phyloP scores from a whole-genome alignment of 2,113 vertebrate species.

The Chelonoidis abingdonii region DNA sequence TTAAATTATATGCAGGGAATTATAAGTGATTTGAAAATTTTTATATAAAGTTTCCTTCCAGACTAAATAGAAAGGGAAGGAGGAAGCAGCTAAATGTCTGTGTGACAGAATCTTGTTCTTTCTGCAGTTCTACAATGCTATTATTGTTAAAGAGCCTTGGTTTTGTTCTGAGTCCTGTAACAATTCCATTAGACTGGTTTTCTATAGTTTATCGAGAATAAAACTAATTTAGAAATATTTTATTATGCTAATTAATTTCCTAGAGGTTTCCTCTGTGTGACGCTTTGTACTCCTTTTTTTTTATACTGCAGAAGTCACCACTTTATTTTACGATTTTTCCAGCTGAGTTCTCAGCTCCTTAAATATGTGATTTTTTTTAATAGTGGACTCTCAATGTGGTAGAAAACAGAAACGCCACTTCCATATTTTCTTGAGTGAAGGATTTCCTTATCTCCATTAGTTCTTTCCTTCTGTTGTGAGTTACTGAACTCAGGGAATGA shows the following conservation, averaged over 20 bases:
- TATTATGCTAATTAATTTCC: background rate
- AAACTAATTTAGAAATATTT: background rate
- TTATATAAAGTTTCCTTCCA: background rate
- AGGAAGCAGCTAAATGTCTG: background rate
- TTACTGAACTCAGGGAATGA: slow-evolving; percentile 42
- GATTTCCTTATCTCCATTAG: slow-evolving; percentile 22
- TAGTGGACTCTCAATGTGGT: background rate
- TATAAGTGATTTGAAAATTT: background rate
- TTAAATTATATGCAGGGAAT: background rate
- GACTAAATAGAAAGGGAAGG: background rate
- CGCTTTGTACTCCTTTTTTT: accelerated
- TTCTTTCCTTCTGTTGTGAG: slow-evolving; percentile 26
- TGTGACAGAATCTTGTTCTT: background rate
- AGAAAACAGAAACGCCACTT: slow-evolving; percentile 16
- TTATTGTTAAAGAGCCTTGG: background rate
- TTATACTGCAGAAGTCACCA: background rate
- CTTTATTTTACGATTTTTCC: background rate
- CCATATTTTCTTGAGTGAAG: slow-evolving; percentile 17
- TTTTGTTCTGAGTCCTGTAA: background rate
- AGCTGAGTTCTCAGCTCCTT: background rate
- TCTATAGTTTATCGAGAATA: background rate
- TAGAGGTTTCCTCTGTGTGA: background rate
- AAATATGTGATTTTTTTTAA: background rate
- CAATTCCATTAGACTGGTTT: background rate
- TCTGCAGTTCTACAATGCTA: background rate